phyloP scores from a whole-genome alignment of 2,113 vertebrate species.

The Nibea albiflora region DNA sequence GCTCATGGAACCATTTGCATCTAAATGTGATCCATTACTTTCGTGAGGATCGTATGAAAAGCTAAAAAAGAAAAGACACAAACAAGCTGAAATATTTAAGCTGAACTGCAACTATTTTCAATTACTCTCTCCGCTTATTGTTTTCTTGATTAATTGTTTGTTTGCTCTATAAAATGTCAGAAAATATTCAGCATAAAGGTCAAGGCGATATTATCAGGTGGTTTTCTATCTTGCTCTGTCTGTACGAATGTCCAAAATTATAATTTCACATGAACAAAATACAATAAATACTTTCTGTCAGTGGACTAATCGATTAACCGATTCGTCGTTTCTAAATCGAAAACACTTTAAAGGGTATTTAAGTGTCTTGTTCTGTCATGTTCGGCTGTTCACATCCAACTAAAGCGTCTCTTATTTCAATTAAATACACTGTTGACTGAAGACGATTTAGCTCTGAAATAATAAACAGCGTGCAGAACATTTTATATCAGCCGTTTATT shows the following conservation, averaged over 20 bases:
- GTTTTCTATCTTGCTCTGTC: neutral
- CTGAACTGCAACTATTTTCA: neutral
- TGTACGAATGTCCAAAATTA: neutral
- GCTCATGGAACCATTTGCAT: neutral
- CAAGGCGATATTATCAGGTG: neutral
- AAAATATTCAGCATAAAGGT: neutral
- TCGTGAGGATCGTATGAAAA: neutral
- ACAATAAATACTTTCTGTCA: neutral
- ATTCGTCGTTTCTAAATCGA: neutral
- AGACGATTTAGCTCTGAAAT: slow-evolving; percentile 11
- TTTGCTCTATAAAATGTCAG: neutral
- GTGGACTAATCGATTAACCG: neutral
- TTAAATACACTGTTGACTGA: neutral
- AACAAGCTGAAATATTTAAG: neutral
- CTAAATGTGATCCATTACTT: neutral
- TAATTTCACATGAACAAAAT: neutral
- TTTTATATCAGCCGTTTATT: slow-evolving; percentile 16
- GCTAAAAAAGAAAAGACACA: neutral
- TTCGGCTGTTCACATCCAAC: neutral
- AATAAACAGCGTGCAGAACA: neutral
- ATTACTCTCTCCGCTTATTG: neutral
- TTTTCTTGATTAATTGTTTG: neutral
- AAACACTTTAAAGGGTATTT: neutral
- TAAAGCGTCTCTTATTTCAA: neutral
- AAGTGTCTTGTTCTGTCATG: neutral